Evolutionary conservation across 2,797 vertebrate genomes (phyloP).

Genomic region (Malurus leucopterus): DNA sequence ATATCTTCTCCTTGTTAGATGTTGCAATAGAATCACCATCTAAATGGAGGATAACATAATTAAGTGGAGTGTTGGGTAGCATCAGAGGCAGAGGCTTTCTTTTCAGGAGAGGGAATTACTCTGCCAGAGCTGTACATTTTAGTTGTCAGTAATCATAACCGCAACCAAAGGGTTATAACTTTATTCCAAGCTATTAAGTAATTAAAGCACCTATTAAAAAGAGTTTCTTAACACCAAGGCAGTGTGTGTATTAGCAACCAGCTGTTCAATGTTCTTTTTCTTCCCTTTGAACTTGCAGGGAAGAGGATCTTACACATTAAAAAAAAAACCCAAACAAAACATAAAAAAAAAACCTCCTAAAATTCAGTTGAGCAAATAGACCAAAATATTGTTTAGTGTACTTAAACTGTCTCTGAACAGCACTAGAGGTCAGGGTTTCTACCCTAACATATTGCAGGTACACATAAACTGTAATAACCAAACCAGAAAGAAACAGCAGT

Average conservation of each 20-base stretch:
- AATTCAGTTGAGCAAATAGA: neutral
- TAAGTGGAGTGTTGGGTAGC: constrained; percentile 8
- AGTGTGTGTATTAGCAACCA: neutral
- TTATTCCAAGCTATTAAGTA: neutral
- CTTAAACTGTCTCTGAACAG: neutral
- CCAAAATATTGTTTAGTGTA: neutral
- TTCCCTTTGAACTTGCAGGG: neutral
- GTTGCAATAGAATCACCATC: constrained; percentile 18
- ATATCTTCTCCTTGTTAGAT: constrained; percentile 24
- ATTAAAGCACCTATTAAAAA: constrained; percentile 5
- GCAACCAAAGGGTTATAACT: neutral
- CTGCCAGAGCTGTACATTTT: neutral
- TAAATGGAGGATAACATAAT: constrained; percentile 26
- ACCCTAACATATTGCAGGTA: neutral
- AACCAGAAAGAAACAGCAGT: neutral
- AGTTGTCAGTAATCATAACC: neutral
- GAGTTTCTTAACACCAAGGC: neutral
- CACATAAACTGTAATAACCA: neutral
- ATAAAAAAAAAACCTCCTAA: neutral
- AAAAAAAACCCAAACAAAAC: neutral
- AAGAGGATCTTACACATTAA: neutral
- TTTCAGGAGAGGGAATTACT: neutral
- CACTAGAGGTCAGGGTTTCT: neutral
- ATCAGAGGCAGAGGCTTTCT: neutral
- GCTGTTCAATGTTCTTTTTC: neutral